phyloP scores from a whole-genome alignment of 2,113 vertebrate species.

The Archilochus colubris region DNA sequence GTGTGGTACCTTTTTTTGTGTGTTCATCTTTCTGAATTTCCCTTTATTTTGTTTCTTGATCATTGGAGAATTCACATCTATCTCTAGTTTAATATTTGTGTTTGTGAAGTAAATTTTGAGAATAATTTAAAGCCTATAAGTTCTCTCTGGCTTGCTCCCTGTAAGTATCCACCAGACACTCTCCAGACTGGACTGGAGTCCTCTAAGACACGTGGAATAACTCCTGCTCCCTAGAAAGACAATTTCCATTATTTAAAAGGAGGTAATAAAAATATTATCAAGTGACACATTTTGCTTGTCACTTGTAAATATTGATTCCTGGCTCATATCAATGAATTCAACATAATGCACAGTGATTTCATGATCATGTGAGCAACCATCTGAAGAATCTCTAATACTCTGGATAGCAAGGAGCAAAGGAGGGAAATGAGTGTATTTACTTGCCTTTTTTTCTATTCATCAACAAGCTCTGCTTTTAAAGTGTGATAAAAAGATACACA shows the following conservation, averaged over 20 bases:
- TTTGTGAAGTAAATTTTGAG: background rate
- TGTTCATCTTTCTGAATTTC: background rate
- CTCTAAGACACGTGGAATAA: background rate
- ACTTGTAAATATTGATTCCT: constrained; percentile 57
- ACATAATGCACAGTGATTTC: constrained; percentile 44
- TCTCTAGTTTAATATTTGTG: background rate
- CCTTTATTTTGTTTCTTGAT: background rate
- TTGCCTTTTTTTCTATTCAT: background rate
- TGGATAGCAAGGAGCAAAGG: background rate
- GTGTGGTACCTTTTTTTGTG: background rate
- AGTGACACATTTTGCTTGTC: background rate
- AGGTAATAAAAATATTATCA: background rate
- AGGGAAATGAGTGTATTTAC: constrained; percentile 40
- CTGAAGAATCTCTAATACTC: constrained; percentile 51
- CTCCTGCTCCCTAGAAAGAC: constrained; percentile 1
- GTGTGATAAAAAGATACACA: constrained; percentile 51
- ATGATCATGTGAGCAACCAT: constrained; percentile 43
- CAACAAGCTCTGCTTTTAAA: constrained; percentile 57
- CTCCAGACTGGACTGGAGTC: background rate
- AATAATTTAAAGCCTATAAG: background rate
- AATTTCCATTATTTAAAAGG: constrained; percentile 39
- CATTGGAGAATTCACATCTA: background rate
- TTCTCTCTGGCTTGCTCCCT: background rate
- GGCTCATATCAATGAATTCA: background rate
- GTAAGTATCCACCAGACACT: background rate